Percentiles rank a stretch among this genome's conserved stretches.
These are phyloP conservation scores for Metaphire vulgaris DNA, from an alignment of 1,140 invertebrate species.

Conservation along the genomic window DNA sequence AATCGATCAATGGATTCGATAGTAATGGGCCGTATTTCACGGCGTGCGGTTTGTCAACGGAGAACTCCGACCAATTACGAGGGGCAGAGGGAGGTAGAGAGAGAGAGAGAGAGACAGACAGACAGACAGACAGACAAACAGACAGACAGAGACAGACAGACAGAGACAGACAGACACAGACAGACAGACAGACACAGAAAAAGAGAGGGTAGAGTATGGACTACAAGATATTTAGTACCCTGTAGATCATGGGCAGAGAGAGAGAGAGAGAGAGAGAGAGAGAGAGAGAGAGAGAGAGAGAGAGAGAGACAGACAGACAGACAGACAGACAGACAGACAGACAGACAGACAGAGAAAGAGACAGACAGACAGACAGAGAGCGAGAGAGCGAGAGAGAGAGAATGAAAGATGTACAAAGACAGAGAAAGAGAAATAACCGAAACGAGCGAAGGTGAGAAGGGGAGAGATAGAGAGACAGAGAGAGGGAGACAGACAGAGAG, in stretches of 20 bases:
- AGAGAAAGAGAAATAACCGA: background rate
- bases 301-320: constrained; percentile 27
- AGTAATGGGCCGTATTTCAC: no score
- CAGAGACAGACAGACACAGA: no score
- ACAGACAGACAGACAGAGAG: background rate
- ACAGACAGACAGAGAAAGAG: background rate
- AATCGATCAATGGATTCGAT: no score
- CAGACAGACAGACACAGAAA: no score
- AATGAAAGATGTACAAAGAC: background rate
- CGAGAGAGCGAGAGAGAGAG: background rate
- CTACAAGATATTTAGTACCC: no score
- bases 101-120: no score
- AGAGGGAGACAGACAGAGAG: background rate
- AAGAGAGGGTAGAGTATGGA: no score
- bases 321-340: constrained; percentile 17
- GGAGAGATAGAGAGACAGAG: background rate
- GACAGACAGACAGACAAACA: no score
- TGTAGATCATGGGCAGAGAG: constrained; percentile 5
- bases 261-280: constrained; percentile 23
- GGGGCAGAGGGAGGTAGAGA: no score
- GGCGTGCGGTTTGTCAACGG: no score
- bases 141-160: no score
- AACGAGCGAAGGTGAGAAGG: background rate
- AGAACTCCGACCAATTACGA: no score
- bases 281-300: constrained; percentile 23